phyloP scores from a whole-genome alignment of 2,113 vertebrate species.

The Acanthisitta chloris region DNA sequence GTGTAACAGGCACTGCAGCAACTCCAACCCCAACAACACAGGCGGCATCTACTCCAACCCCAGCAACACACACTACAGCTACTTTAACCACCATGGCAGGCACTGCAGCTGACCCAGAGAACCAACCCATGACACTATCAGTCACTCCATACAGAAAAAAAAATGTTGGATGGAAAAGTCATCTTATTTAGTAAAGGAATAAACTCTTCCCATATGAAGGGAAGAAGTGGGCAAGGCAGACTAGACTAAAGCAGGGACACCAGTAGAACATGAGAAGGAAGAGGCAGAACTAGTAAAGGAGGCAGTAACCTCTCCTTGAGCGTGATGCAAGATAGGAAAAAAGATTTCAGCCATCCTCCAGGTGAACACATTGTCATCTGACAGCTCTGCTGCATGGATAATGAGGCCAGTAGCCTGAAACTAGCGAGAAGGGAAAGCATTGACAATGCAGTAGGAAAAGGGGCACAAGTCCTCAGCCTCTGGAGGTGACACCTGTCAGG shows the following conservation, averaged over 20 bases:
- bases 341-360: background rate
- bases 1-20: background rate
- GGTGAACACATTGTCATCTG: background rate
- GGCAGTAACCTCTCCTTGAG: background rate
- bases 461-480: background rate
- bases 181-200: background rate
- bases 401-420: background rate
- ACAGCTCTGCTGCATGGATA: background rate
- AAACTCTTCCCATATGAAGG: background rate
- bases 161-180: background rate
- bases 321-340: background rate
- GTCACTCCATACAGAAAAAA: background rate
- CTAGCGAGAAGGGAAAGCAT: background rate
- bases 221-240: background rate
- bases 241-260: background rate
- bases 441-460: background rate
- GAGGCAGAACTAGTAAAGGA: background rate
- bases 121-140: background rate
- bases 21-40: background rate
- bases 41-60: background rate
- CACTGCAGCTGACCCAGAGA: background rate
- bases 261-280: background rate
- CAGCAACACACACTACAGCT: background rate
- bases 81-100: background rate
- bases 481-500: background rate